Conservation (phyloP, 2,888 invertebrate species). For the Himalopsyche kuldschensis region DNA sequence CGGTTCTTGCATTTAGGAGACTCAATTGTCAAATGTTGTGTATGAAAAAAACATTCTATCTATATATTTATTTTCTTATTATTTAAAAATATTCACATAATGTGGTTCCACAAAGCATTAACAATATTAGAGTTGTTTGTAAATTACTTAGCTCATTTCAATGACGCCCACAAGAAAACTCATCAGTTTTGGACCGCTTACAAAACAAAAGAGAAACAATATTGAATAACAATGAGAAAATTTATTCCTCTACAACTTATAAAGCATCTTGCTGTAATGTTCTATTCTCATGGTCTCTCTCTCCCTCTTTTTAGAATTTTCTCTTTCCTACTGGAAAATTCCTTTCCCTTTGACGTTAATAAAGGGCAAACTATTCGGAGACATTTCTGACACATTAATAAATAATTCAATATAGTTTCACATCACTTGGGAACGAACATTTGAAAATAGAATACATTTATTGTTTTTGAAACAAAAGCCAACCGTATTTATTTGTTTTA, state of each 20-base stretch:
- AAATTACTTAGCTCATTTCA: not conserved
- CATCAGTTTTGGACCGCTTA: not conserved
- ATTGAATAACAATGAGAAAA: slow-evolving; percentile 5
- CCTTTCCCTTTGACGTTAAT: not conserved
- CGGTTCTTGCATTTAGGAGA: no score
- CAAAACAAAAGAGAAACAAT: not conserved
- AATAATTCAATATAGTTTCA: slow-evolving; percentile 11
- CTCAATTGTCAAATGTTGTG: no score
- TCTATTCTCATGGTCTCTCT: slow-evolving; percentile 11
- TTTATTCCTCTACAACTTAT: not conserved
- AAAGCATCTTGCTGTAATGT: slow-evolving; percentile 1
- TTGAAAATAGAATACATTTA: not conserved
- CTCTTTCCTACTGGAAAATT: not conserved
- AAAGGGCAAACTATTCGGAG: slow-evolving; percentile 15
- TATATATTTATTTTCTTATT: no score
- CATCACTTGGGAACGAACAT: not conserved
- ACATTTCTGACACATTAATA: slow-evolving; percentile 29
- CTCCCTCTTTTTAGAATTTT: not conserved
- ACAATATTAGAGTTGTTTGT: not conserved
- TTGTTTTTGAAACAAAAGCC: no score
- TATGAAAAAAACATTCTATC: no score
- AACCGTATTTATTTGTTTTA: no score
- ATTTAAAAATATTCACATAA: no score
- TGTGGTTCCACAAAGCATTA: no score
- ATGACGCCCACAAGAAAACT: not conserved